Conservation (phyloP, 2,113 vertebrate species). For the Grammomys surdaster region DNA sequence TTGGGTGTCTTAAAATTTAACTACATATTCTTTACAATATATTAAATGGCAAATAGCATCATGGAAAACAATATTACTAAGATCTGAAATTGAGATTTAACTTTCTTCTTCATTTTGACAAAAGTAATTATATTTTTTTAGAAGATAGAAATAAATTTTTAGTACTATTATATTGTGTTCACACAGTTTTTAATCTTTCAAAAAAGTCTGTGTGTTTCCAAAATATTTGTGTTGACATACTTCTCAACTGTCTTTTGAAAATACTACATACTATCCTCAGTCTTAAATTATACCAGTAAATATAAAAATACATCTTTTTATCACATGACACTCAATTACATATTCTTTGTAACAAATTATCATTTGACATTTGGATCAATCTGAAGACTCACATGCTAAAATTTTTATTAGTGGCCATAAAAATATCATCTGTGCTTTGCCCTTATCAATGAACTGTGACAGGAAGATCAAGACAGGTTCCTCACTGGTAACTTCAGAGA, state of each 20-base stretch:
- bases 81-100: not conserved
- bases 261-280: not conserved
- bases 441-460: too few species aligned
- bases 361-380: constrained; percentile 1
- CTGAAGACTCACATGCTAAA: not conserved
- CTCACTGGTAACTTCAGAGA: too few species aligned
- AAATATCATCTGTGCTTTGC: not conserved
- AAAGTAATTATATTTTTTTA: not conserved
- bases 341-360: not conserved
- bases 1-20: not conserved
- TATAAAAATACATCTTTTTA: not conserved
- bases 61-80: not conserved
- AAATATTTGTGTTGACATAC: not conserved
- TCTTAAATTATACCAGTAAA: not conserved
- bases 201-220: not conserved
- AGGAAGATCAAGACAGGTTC: too few species aligned
- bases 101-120: not conserved
- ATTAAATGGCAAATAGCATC: not conserved
- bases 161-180: not conserved
- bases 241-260: not conserved
- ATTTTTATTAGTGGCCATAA: not conserved
- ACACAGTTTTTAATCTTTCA: not conserved
- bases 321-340: not conserved
- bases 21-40: not conserved
- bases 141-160: not conserved